phyloP scores from a whole-genome alignment of 2,797 vertebrate genomes.

The Muscicapa striata region DNA sequence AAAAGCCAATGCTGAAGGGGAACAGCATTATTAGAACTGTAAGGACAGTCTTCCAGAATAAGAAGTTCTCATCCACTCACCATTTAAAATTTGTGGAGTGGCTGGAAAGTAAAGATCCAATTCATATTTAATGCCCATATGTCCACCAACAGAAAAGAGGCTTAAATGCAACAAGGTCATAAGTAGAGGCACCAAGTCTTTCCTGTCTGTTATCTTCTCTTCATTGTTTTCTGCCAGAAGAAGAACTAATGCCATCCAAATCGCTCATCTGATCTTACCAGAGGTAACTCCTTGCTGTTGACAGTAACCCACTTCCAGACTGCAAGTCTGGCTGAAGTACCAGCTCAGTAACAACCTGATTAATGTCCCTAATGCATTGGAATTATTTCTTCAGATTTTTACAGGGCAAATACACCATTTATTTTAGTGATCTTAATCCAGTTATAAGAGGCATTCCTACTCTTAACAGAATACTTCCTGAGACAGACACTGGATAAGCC shows the following conservation, averaged over 20 bases:
- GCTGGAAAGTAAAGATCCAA: neutral
- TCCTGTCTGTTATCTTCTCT: neutral
- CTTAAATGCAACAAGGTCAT: neutral
- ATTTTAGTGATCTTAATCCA: neutral
- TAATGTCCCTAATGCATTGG: neutral
- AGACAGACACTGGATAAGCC: neutral
- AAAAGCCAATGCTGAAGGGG: neutral
- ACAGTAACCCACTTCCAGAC: neutral
- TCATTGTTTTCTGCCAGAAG: neutral
- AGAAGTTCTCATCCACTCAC: neutral
- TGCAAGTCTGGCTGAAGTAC: neutral
- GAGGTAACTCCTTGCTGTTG: neutral
- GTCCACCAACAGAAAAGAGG: slow-evolving; percentile 14
- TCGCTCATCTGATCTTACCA: neutral
- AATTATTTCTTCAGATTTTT: slow-evolving; percentile 3
- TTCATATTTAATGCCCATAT: neutral
- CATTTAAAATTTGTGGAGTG: neutral
- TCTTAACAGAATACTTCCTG: neutral
- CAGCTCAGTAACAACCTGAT: neutral
- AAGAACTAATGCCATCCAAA: neutral
- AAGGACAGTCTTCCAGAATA: neutral
- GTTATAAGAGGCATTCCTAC: neutral
- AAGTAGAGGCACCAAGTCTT: neutral
- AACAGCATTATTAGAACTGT: neutral
- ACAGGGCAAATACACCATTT: neutral